Percentiles rank a stretch among this genome's conserved stretches.
phyloP scores from a whole-genome alignment of 1,140 invertebrate species.

The Sinonovacula constricta region DNA sequence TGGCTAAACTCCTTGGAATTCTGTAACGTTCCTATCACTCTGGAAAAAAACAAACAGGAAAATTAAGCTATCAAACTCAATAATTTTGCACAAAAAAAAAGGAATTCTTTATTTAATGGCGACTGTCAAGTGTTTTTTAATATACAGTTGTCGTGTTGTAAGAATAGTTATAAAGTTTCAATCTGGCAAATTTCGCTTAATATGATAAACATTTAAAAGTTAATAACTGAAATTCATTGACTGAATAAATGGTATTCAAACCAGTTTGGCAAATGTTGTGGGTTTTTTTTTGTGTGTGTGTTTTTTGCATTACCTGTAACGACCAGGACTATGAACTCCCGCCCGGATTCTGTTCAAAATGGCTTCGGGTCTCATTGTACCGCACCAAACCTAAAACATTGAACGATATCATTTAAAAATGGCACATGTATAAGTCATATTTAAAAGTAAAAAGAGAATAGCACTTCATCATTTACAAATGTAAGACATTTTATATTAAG shows the following conservation, averaged over 20 bases:
- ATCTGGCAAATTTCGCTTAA: too few species aligned
- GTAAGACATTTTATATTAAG: neutral
- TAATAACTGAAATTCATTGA: neutral
- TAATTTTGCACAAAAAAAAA: neutral
- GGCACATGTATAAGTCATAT: too few species aligned
- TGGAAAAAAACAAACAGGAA: conserved; percentile 78
- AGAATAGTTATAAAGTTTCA: too few species aligned
- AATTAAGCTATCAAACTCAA: neutral
- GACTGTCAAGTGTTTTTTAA: neutral
- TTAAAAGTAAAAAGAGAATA: neutral
- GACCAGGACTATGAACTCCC: conserved; percentile 80
- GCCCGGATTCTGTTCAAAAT: conserved; percentile 78
- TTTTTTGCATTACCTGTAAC: conserved; percentile 79
- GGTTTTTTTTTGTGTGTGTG: too few species aligned
- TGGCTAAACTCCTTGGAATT: conserved; percentile 91
- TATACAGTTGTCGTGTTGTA: neutral
- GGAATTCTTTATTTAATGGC: neutral
- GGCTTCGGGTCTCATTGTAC: conserved; percentile 79
- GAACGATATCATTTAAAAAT: too few species aligned
- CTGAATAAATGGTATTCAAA: neutral
- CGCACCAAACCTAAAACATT: conserved; percentile 80
- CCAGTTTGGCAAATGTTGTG: too few species aligned
- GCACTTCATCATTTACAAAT: neutral
- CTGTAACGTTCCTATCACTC: conserved; percentile 88
- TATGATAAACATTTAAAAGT: neutral